Evolutionary conservation across 2,797 vertebrate genomes (phyloP).

Genomic region (Acanthiza pusilla): DNA sequence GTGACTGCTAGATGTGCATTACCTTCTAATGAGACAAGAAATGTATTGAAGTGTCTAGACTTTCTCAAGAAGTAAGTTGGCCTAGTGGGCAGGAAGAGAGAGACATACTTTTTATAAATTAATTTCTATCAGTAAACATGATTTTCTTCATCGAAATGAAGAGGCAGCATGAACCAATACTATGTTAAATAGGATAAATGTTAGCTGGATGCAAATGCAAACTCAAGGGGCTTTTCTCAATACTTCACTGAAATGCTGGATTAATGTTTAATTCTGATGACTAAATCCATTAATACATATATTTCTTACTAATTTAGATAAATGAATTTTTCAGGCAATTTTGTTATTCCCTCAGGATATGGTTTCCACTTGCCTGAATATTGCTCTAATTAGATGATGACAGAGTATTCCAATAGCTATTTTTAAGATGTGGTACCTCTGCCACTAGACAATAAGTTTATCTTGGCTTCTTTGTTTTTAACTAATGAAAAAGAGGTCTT

Average conservation of each 20-base stretch:
- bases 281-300: not conserved
- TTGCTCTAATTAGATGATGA: not conserved
- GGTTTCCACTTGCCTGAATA: not conserved
- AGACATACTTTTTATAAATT: not conserved
- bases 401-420: not conserved
- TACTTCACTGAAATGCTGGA: not conserved
- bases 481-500: not conserved
- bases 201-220: not conserved
- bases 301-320: not conserved
- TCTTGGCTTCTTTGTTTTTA: not conserved
- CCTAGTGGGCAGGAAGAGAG: not conserved
- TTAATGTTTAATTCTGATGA: conserved; percentile 9
- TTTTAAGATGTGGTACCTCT: not conserved
- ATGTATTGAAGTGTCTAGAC: not conserved
- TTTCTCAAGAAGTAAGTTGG: not conserved
- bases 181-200: not conserved
- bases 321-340: not conserved
- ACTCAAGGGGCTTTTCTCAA: not conserved
- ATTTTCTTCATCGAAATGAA: not conserved
- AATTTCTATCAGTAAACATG: not conserved
- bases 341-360: not conserved
- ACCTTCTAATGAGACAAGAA: not conserved
- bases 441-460: not conserved
- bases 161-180: not conserved
- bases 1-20: not conserved